Base-by-base conservation (phyloP, 2,113 vertebrate species). In the Brachionichthys hirsutus region DNA sequence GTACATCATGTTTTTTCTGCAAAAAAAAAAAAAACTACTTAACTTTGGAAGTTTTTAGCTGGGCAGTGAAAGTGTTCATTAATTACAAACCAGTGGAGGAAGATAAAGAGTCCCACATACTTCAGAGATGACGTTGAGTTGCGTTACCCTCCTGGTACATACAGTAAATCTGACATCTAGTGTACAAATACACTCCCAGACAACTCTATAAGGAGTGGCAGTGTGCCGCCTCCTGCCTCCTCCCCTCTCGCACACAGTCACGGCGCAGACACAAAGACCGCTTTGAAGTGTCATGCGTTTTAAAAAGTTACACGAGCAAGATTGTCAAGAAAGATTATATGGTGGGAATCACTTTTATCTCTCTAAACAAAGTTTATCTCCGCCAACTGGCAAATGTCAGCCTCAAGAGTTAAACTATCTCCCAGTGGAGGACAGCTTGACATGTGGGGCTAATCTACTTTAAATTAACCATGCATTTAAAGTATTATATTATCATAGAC, bases 241-340 rank as follows among this genome's bases (percentile, higher is more conserved):
- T 47, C 50, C 66, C 46, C 36, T 58, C 65, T 60, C 51, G 16
- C 59, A 54, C 70, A 43, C 70, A 54, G 19, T 52, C 58, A 54
- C 72, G 56, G 62, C 73, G 49, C 71, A 70, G 64, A 75, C 73
- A 80, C 67, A 78, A 54, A 62, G 57, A 81, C 64, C 30, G 43
- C 73, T 84, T 82, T 84, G 75, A 86, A 77, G 77, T 82, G 71
- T 66, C 58, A 57, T 75, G 65, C 73, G 22, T 75, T 75, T 56
- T 55, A 75, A 81, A 82, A 34, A 75, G 74, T 80, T 70, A 63
- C 55, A 46, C 57, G 48, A 59, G 49, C 61, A 70, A 78, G 60
- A 72, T 68, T 80, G 73, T 83, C 62, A 56, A 55, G 68, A 49
- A 35, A 56, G 76, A 76, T 79, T 38, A 79, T 67, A 58, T 60